These are phyloP conservation scores for Myodes glareolus DNA, from an alignment of 2,113 vertebrate species.

Conservation along the genomic window DNA sequence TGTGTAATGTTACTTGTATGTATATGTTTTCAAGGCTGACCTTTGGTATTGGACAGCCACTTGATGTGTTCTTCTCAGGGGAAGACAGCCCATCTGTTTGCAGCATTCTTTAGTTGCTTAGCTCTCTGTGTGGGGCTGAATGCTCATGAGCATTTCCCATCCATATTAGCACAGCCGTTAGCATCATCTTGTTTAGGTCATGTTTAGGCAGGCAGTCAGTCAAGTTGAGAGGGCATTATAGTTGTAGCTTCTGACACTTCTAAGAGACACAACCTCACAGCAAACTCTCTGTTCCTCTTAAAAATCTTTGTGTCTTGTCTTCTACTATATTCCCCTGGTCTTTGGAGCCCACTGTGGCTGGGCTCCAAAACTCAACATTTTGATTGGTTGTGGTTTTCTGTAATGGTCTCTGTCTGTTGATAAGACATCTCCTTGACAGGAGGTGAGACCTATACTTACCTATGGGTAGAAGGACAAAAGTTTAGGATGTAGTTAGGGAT, in stretches of 20 bases:
- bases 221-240: not conserved
- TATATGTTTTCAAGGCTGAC: not conserved
- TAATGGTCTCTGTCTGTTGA: not conserved
- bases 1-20: not conserved
- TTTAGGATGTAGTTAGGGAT: not conserved
- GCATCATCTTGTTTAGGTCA: not conserved
- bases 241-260: not conserved
- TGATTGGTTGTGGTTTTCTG: not conserved
- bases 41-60: not conserved
- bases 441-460: not conserved
- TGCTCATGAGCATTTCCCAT: not conserved
- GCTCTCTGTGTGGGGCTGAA: not conserved
- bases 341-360: not conserved
- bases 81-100: not conserved
- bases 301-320: not conserved
- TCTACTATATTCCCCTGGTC: not conserved
- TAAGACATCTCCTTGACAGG: not conserved
- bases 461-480: not conserved
- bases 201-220: not conserved
- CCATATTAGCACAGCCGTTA: not conserved
- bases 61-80: not conserved
- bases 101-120: not conserved
- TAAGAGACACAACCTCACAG: not conserved
- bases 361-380: not conserved
- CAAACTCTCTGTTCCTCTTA: not conserved